Evolutionary conservation across 2,113 vertebrate genomes (phyloP).

Genomic region (Elephas maximus): DNA sequence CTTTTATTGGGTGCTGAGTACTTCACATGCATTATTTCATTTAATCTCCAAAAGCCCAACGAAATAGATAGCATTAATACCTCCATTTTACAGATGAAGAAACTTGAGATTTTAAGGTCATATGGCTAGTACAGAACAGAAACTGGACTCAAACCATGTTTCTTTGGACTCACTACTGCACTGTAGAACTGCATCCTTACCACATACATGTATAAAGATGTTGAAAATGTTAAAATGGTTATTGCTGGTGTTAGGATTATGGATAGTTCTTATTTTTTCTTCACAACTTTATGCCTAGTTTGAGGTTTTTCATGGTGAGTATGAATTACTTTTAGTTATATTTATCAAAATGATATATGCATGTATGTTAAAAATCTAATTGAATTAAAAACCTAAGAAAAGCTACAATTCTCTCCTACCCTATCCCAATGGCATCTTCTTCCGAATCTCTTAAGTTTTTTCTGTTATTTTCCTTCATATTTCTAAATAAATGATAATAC

Average conservation of each 20-base stretch:
- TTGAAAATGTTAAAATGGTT: neutral
- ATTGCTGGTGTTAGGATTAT: neutral
- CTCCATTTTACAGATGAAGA: neutral
- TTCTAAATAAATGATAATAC: conserved; percentile 20
- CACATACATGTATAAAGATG: neutral
- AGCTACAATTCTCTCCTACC: neutral
- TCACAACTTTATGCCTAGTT: neutral
- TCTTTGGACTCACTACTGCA: neutral
- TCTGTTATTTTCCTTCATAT: conserved; percentile 4
- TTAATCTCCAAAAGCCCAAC: neutral
- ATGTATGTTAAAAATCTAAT: conserved; percentile 5
- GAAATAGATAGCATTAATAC: neutral
- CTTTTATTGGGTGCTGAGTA: neutral
- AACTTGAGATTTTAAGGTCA: neutral
- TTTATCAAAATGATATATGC: conserved; percentile 9
- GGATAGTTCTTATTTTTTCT: neutral
- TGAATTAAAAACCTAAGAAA: neutral
- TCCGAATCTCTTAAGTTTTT: neutral
- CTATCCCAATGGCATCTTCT: neutral
- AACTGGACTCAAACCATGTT: neutral
- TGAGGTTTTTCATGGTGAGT: neutral
- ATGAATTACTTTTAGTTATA: neutral
- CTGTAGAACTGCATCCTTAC: neutral
- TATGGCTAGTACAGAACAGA: neutral
- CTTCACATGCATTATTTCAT: conserved; percentile 1